phyloP scores from a whole-genome alignment of 1,140 invertebrate species.

The Spodoptera litura region DNA sequence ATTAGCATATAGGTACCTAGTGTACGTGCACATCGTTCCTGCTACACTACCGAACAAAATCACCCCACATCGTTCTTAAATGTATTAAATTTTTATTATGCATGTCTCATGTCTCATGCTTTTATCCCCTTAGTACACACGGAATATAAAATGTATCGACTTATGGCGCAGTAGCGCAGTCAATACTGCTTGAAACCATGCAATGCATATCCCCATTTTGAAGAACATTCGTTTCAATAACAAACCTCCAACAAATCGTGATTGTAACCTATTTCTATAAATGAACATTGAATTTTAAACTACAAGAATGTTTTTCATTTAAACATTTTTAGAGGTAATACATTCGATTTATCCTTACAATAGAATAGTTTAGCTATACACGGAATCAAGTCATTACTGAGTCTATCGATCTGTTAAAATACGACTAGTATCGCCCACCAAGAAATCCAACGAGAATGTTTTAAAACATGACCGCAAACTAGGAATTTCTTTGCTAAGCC shows the following conservation, averaged over 20 bases:
- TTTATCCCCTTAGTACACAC: conserved; percentile 9
- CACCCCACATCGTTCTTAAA: conserved; percentile 6
- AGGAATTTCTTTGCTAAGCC: conserved; percentile 44
- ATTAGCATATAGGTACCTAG: conserved; percentile 37
- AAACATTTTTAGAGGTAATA: conserved; percentile 19
- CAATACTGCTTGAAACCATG: conserved; percentile 10
- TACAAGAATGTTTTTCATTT: conserved; percentile 13
- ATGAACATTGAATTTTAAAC: neutral
- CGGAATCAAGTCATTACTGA: conserved; percentile 44
- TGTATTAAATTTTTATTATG: conserved; percentile 27
- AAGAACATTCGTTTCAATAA: neutral
- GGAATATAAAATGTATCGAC: conserved; percentile 23
- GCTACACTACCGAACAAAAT: conserved; percentile 35
- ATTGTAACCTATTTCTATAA: conserved; percentile 4
- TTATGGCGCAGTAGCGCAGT: conserved; percentile 14
- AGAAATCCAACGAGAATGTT: conserved; percentile 32
- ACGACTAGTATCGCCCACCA: conserved; percentile 10
- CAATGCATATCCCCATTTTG: neutral
- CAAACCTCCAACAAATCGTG: conserved; percentile 3
- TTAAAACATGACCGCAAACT: conserved; percentile 47
- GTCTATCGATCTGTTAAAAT: conserved; percentile 42
- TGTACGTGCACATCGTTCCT: conserved; percentile 34
- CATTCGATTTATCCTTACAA: conserved; percentile 20
- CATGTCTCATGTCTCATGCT: conserved; percentile 5
- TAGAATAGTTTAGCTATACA: conserved; percentile 34